Percentiles rank a stretch among this genome's conserved stretches.
Conservation (phyloP, 2,113 vertebrate genomes). For the Struthidea cinerea region DNA sequence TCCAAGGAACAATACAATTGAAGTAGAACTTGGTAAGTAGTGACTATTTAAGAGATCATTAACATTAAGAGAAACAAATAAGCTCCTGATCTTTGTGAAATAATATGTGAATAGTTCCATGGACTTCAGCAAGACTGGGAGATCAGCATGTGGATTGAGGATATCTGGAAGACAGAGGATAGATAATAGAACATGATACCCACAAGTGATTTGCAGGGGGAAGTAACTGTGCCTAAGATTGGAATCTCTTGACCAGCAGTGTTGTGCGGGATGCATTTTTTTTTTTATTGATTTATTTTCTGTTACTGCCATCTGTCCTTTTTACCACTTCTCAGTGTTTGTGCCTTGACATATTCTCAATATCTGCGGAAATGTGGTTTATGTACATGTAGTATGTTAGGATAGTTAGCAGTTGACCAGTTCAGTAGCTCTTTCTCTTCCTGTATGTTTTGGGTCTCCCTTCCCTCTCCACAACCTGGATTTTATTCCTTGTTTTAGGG, state of each 20-base stretch:
- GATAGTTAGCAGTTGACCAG: not conserved
- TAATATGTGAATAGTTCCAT: not conserved
- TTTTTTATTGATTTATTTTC: not conserved
- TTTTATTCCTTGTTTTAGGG: not conserved
- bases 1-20: conserved; percentile 74
- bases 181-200: not conserved
- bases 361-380: not conserved
- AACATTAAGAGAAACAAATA: not conserved
- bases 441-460: not conserved
- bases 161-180: not conserved
- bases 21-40: conserved; percentile 78
- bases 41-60: not conserved
- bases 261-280: not conserved
- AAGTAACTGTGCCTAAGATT: not conserved
- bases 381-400: not conserved
- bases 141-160: not conserved
- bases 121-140: not conserved
- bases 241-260: not conserved
- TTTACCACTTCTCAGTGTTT: not conserved
- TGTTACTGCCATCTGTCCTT: not conserved
- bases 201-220: not conserved
- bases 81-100: not conserved
- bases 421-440: not conserved
- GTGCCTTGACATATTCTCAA: not conserved
- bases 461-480: not conserved